Base-by-base conservation (phyloP, 2,797 vertebrate genomes). In the Myripristis jacobus region DNA sequence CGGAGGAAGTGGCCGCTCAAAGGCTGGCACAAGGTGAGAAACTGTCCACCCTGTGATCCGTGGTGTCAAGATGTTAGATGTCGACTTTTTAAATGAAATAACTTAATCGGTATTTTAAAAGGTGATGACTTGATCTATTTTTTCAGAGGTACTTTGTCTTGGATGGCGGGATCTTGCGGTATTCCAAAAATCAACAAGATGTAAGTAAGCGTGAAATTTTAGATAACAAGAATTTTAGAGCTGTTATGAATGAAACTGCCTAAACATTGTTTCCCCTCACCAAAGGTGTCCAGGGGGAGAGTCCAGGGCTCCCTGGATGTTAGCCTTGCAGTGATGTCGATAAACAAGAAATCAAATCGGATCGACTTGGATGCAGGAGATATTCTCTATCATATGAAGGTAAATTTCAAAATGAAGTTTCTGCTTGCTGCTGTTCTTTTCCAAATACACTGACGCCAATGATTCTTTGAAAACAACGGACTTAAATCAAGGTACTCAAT, bases 1-100 rank as follows among this genome's bases (percentile, higher is more conserved):
- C 96, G 95, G 89, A 96, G 97, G 75, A 99, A 97, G 88, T 98
- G 97, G 97, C 97, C 97, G 1, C 93, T 99, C 25, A 99, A 98
- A 86, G 97, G 97, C 36, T 98, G 97, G 97, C 97, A 98, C 93
- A 99, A 97, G 96, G 97, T 98, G 81, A 91, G 22, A 50, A 18
- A 25, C 0, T 6, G 1, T 18, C 16, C n/a, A 7, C 1, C 34
- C 18, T 6, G 6, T 8, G 13, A 3, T 21, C 21, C 21, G 15
- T 1, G 12, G 5, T 1, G 1, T 1, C 0, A 1, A 24, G 9
- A 50, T 47, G 13, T 21, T 50, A 0, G 25, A 60, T 18, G 3
- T 31, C 5, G 7, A 41, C 31, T 50, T 21, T 1, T 6, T 15
- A 0, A 41, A 2, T 43, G 3, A 61, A 59, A 29, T 8, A 18